Conservation (phyloP, 2,797 vertebrate genomes). For the Coendou prehensilis region DNA sequence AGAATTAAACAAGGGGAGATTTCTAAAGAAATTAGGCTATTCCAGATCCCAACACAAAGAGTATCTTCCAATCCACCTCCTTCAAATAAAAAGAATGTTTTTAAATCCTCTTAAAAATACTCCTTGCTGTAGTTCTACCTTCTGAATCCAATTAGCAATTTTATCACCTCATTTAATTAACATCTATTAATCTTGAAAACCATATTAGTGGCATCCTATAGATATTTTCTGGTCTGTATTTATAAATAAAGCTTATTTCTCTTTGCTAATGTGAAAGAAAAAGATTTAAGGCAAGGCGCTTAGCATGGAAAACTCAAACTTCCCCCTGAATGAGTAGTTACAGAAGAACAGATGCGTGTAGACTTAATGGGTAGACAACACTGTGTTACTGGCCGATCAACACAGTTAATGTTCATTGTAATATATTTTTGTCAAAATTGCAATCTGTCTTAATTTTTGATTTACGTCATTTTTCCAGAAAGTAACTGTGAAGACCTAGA, state of each 20-base stretch:
- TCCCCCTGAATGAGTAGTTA: slow-evolving; percentile 85
- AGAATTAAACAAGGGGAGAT: slow-evolving; percentile 58
- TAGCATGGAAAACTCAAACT: slow-evolving; percentile 87
- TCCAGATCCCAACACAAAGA: slow-evolving; percentile 61
- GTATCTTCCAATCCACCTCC: slow-evolving; percentile 10
- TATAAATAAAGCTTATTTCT: slow-evolving; percentile 81
- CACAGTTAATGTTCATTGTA: slow-evolving; percentile 85
- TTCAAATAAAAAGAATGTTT: slow-evolving; percentile 63
- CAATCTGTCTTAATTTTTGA: slow-evolving; percentile 86
- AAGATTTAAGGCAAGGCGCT: slow-evolving; percentile 82
- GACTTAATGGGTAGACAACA: slow-evolving; percentile 80
- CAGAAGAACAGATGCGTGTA: slow-evolving; percentile 83
- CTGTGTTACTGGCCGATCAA: slow-evolving; percentile 82
- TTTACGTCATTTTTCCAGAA: slow-evolving; percentile 84
- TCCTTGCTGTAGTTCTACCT: slow-evolving; percentile 75
- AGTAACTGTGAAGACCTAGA: slow-evolving; percentile 80
- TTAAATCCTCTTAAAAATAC: slow-evolving; percentile 67
- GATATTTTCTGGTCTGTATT: slow-evolving; percentile 85
- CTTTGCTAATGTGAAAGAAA: slow-evolving; percentile 84
- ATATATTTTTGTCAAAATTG: slow-evolving; percentile 84
- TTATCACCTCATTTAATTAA: slow-evolving; percentile 84
- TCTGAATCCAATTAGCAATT: slow-evolving; percentile 83
- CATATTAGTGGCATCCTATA: slow-evolving; percentile 81
- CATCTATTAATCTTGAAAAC: slow-evolving; percentile 84
- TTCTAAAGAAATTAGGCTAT: slow-evolving; percentile 73